A percentile compares a stretch with the other conserved stretches of the same genome.
These are phyloP conservation scores for Mola mola DNA, from an alignment of 2,113 vertebrate genomes.

Conservation along the genomic window DNA sequence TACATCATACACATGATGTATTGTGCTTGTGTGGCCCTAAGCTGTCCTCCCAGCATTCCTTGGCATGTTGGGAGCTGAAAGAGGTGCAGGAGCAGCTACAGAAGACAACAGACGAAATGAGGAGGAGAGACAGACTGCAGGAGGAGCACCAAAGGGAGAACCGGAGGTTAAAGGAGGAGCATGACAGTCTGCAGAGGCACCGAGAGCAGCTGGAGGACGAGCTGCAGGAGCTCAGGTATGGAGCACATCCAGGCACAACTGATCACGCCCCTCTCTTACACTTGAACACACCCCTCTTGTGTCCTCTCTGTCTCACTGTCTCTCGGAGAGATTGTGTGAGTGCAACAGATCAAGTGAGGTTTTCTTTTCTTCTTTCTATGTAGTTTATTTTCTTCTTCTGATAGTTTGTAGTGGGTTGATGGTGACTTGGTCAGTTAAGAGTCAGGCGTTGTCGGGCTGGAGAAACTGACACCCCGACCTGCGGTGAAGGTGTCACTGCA, in stretches of 20 bases:
- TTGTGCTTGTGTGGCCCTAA: conserved; percentile 45
- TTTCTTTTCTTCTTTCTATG: too few relatives aligned
- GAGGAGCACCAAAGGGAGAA: conserved; percentile 77
- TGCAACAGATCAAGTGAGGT: too few relatives aligned
- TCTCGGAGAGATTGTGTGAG: too few relatives aligned
- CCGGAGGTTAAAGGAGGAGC: conserved; percentile 74
- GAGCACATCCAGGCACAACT: neutral
- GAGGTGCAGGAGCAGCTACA: conserved; percentile 67
- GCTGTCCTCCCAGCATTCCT: conserved; percentile 72
- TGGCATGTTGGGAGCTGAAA: conserved; percentile 61
- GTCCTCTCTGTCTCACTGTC: too few relatives aligned
- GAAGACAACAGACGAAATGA: conserved; percentile 48
- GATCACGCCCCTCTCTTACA: too few relatives aligned
- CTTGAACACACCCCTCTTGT: too few relatives aligned
- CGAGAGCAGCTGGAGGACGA: conserved; percentile 74
- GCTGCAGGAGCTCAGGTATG: conserved; percentile 82
- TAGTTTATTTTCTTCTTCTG: too few relatives aligned
- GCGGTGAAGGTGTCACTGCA: too few relatives aligned
- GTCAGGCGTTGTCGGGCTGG: too few relatives aligned
- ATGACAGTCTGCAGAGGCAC: conserved; percentile 70
- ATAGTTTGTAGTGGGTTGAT: too few relatives aligned
- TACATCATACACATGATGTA: neutral
- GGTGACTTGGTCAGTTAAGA: too few relatives aligned
- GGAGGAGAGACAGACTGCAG: conserved; percentile 67
- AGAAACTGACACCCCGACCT: too few relatives aligned